Evolutionary conservation across 2,888 invertebrate species (phyloP), one percentile per base, ranked within the genome.

Genomic region (Volucella inanis): DNA sequence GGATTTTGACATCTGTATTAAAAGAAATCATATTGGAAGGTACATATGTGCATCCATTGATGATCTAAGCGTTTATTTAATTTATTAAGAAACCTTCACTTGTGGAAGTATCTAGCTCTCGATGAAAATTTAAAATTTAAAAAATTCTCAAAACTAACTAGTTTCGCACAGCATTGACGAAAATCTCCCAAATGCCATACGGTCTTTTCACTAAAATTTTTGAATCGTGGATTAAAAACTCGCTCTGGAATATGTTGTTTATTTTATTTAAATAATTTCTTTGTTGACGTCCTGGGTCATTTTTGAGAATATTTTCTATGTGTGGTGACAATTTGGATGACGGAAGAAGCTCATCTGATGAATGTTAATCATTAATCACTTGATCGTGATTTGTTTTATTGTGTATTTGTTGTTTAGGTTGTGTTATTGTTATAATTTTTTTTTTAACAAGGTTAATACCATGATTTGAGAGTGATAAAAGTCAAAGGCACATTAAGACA

Each of bases 1-100:
- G 54, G 87, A 8, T 71, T 88, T 88, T 12, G 89, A 81, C 89
- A 89, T 89, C 87, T 88, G 49, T n/a, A 67, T 6, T 31, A 31
- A 31, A 31, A 9, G 14, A 57, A 65, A 39, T 15, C 2, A 49
- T 8, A 6, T 8, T 15, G 15, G n/a, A 47, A 54, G 22, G 50
- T 70, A 4, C 3, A 3, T 22, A 22, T 22, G 3, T 1, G 22
- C 22, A 22, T 22, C 3, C 3, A 22, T 18, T 18, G 18, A 22
- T 6, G 31, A 31, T 4, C 31, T 31, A 31, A 31, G 6, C 31
- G 31, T 4, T 6, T 6, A 6, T 22, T 3, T 22, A 22, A 22
- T 31, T 31, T 2, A 6, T 31, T 4, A 31, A 31, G 6, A 31
- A 22, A 31, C 31, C 6, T 6, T 31, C 31, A 6, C 31, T 31